Evolutionary conservation across 2,888 invertebrate species (phyloP).

Genomic region (Gerosis bhagava): DNA sequence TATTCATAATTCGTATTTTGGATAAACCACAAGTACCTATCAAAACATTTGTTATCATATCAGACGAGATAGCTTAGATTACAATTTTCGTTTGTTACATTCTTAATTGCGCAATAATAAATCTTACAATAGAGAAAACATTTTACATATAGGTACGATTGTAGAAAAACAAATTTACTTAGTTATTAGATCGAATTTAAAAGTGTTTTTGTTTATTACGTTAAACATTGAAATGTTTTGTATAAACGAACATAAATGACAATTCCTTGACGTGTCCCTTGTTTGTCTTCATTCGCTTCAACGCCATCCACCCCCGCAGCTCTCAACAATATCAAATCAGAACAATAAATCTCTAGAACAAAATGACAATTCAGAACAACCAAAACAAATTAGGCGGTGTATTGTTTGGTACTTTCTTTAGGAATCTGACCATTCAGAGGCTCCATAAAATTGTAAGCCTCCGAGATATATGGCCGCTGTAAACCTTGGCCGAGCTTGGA

Average conservation of each 20-base stretch:
- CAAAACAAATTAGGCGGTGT: constrained; percentile 74
- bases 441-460: constrained; percentile 53
- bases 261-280: constrained; percentile 2
- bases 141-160: no score
- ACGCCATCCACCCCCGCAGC: constrained; percentile 42
- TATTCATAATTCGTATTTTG: no score
- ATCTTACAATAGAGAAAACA: no score
- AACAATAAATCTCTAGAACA: constrained; percentile 61
- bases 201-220: no score
- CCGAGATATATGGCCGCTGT: constrained; percentile 60
- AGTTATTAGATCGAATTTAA: no score
- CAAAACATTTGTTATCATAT: no score
- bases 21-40: no score
- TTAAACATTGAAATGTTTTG: not conserved
- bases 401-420: constrained; percentile 44
- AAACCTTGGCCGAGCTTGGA: constrained; percentile 49
- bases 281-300: not conserved
- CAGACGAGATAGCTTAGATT: no score
- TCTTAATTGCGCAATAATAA: no score
- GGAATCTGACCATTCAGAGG: constrained; percentile 67
- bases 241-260: constrained; percentile 2
- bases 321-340: constrained; percentile 46
- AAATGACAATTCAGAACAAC: constrained; percentile 60
- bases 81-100: no score
- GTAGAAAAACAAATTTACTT: no score